phyloP scores from a whole-genome alignment of 2,888 invertebrate genomes.

The Brachyptera putata region DNA sequence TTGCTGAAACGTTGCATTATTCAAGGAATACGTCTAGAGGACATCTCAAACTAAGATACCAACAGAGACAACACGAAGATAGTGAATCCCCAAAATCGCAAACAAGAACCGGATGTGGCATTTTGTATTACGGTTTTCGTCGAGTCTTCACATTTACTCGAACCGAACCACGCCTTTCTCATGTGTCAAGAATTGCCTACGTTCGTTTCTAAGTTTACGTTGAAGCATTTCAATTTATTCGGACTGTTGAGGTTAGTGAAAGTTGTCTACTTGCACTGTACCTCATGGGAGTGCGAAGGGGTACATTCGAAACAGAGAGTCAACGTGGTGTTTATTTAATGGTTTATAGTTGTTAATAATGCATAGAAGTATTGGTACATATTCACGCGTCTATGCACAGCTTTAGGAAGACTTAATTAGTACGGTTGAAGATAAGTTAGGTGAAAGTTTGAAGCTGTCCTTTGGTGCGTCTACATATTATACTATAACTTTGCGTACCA shows the following conservation, averaged over 20 bases:
- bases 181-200: not conserved
- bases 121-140: not conserved
- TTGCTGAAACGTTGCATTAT: slow-evolving; percentile 2
- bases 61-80: not conserved
- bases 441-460: too few relatives aligned
- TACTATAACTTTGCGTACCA: too few relatives aligned
- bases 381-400: too few relatives aligned
- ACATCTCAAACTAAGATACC: not conserved
- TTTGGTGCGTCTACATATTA: too few relatives aligned
- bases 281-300: too few relatives aligned
- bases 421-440: too few relatives aligned
- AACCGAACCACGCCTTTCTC: slow-evolving; percentile 1
- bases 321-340: not conserved
- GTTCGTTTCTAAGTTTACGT: not conserved
- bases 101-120: not conserved
- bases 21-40: not conserved
- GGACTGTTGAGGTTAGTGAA: too few relatives aligned
- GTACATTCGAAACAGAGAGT: too few relatives aligned
- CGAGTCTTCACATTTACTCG: too few relatives aligned
- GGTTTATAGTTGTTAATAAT: not conserved
- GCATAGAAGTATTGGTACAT: not conserved
- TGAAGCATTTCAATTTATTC: slow-evolving; percentile 4
- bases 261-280: too few relatives aligned
- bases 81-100: not conserved
- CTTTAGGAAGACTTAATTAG: too few relatives aligned